Evolutionary conservation across 2,797 vertebrate species (phyloP).

Genomic region (Triplophysa bombifrons): DNA sequence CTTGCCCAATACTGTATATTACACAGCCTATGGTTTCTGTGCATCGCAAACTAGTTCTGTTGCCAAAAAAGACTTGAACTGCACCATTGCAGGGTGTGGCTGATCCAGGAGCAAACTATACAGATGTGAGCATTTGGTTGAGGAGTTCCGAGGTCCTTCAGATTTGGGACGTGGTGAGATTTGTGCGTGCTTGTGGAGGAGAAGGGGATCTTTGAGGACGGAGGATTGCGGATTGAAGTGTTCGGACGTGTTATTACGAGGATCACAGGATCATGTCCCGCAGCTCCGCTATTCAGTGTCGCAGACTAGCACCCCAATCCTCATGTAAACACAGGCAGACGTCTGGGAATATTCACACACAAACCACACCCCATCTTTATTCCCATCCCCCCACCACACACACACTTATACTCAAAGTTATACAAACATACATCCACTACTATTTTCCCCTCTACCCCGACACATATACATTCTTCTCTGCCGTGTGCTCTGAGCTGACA

Average conservation of each 20-base stretch:
- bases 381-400: neutral
- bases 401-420: conserved; percentile 14
- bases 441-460: neutral
- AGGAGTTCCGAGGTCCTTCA: neutral
- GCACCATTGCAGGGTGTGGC: neutral
- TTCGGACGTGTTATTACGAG: neutral
- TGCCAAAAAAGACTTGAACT: neutral
- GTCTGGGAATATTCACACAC: conserved; percentile 47
- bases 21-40: neutral
- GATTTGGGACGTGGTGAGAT: neutral
- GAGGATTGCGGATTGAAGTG: neutral
- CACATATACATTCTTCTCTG: conserved; percentile 9
- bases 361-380: neutral
- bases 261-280: conserved; percentile 34
- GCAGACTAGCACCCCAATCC: conserved; percentile 49
- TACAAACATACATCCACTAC: neutral
- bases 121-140: neutral
- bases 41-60: neutral
- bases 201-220: neutral
- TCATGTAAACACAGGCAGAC: conserved; percentile 48
- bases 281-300: conserved; percentile 39
- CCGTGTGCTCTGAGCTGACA: neutral
- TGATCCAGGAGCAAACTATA: neutral
- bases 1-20: neutral
- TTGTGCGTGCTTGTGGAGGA: neutral